Evolutionary conservation across 2,888 invertebrate genomes (phyloP).

Genomic region (Patella caerulea): DNA sequence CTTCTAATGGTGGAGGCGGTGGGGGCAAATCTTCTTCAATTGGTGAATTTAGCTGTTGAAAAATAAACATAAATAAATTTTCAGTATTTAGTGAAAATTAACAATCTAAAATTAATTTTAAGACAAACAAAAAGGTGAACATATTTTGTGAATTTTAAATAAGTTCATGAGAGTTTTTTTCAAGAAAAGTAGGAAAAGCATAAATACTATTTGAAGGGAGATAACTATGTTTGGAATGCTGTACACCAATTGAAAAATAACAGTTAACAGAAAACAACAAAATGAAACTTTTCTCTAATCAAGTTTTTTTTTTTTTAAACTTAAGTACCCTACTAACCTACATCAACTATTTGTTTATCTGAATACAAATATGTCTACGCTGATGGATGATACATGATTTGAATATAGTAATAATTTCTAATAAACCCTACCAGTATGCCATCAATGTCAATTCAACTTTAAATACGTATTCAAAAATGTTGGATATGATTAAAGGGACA

Average conservation of each 20-base stretch:
- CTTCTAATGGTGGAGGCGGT: conserved; percentile 54
- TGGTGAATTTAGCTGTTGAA: conserved; percentile 42
- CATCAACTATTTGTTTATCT: no score
- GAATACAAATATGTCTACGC: no score
- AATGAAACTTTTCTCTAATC: background rate
- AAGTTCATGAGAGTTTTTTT: no score
- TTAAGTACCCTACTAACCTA: no score
- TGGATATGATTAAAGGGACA: no score
- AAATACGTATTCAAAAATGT: no score
- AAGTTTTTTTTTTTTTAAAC: no score
- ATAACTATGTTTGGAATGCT: background rate
- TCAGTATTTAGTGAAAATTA: background rate
- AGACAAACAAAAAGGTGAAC: background rate
- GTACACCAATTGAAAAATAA: background rate
- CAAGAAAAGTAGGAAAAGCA: background rate
- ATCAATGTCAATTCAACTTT: no score
- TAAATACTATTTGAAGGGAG: background rate
- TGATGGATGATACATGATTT: no score
- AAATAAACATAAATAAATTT: background rate
- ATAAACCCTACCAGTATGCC: no score
- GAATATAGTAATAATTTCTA: no score
- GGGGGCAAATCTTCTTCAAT: conserved; percentile 63
- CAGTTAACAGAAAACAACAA: background rate
- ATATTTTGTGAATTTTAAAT: background rate
- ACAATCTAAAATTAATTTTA: background rate